These are phyloP conservation scores for Rhorus exstirpatorius DNA, from an alignment of 2,888 invertebrate genomes.

Conservation along the genomic window DNA sequence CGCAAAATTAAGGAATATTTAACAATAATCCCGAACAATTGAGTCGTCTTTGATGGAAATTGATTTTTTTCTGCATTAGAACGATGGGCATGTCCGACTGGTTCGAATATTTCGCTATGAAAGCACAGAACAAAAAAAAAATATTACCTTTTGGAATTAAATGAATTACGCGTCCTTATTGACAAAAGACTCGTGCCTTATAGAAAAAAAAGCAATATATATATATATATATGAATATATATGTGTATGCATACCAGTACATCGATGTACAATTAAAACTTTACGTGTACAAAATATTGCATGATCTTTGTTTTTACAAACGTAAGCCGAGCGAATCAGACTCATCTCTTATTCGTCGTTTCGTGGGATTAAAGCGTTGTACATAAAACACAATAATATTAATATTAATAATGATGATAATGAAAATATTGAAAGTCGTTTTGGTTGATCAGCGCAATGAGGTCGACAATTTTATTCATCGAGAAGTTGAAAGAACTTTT, in stretches of 20 bases:
- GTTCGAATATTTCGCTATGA: background rate
- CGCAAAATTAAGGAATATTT: too few species aligned
- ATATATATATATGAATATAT: slow-evolving; percentile 46
- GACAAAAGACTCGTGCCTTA: slow-evolving; percentile 23
- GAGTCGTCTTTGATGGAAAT: too few species aligned
- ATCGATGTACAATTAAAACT: slow-evolving; percentile 6
- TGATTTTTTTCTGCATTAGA: background rate
- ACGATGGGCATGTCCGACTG: background rate
- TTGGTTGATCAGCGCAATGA: background rate
- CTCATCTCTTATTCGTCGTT: slow-evolving; percentile 12
- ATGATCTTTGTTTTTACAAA: slow-evolving; percentile 46
- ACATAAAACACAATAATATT: slow-evolving; percentile 35
- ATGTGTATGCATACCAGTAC: too few species aligned
- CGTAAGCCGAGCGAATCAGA: slow-evolving; percentile 32
- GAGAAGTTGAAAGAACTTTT: slow-evolving; percentile 12
- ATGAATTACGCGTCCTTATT: background rate
- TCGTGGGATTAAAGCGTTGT: slow-evolving; percentile 46
- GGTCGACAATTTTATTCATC: slow-evolving; percentile 20
- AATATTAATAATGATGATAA: slow-evolving; percentile 11
- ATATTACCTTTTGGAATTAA: background rate
- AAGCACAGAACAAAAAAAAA: background rate
- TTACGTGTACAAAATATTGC: slow-evolving; percentile 46
- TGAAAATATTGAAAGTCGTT: background rate
- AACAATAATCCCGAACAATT: too few species aligned
- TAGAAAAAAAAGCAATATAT: slow-evolving; percentile 3